phyloP scores from a whole-genome alignment of 2,888 invertebrate species.

The Drosophila quasianomalipes region DNA sequence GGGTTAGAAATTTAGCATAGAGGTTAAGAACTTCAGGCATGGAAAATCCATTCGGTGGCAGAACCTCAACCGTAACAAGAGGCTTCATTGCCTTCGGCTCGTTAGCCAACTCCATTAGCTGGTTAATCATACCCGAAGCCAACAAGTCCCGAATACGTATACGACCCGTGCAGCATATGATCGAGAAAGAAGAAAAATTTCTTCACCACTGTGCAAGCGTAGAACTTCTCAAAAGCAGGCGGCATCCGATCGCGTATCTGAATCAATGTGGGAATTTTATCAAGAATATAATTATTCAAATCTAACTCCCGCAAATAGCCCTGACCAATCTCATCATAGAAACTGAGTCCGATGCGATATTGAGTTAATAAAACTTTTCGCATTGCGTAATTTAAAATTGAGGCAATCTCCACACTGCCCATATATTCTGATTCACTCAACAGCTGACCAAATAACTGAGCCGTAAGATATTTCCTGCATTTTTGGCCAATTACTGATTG shows the following conservation, averaged over 20 bases:
- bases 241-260: constrained; percentile 96
- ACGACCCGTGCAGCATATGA: constrained; percentile 93
- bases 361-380: constrained; percentile 97
- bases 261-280: constrained; percentile 95
- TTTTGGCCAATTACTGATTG: constrained; percentile 91
- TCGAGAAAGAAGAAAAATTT: constrained; percentile 99
- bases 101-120: constrained; percentile 94
- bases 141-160: constrained; percentile 96
- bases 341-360: constrained; percentile 95
- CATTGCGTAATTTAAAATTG: constrained; percentile 98
- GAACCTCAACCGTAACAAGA: background rate
- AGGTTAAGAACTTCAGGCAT: constrained; percentile 95
- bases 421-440: constrained; percentile 93
- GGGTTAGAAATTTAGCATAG: constrained; percentile 96
- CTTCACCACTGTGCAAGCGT: constrained; percentile 97
- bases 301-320: constrained; percentile 95
- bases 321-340: constrained; percentile 97
- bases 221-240: constrained; percentile 97
- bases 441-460: constrained; percentile 94
- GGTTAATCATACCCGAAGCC: constrained; percentile 92
- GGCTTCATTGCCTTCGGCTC: constrained; percentile 92
- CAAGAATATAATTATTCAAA: constrained; percentile 97
- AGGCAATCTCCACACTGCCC: constrained; percentile 93
- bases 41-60: constrained; percentile 95
- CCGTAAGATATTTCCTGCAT: constrained; percentile 92